phyloP scores from a whole-genome alignment of 2,113 vertebrate genomes.

The Castor canadensis region DNA sequence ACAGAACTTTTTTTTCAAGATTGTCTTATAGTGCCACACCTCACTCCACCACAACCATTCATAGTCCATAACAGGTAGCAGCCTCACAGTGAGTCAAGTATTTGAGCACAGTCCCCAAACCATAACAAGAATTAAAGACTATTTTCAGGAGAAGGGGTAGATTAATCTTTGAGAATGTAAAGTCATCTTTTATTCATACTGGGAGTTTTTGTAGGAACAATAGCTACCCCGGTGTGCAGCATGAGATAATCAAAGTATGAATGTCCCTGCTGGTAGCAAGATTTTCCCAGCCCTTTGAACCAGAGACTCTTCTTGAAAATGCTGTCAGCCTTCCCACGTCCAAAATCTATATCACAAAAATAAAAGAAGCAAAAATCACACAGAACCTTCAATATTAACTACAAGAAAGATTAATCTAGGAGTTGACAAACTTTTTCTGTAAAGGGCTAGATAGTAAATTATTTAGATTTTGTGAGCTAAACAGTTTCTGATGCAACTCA shows the following conservation, averaged over 20 bases:
- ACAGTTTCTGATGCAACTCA: not conserved
- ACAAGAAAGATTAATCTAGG: not conserved
- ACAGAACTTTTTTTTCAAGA: not conserved
- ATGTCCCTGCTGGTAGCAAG: not conserved
- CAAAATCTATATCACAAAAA: not conserved
- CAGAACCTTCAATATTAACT: not conserved
- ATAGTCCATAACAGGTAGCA: not conserved
- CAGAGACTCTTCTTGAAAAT: not conserved
- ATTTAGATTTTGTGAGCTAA: not conserved
- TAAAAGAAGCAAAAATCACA: not conserved
- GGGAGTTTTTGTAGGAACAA: not conserved
- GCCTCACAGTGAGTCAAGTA: not conserved
- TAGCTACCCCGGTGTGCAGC: not conserved
- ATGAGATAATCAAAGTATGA: not conserved
- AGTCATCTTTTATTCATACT: not conserved
- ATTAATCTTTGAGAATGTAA: not conserved
- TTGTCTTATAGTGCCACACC: fast-evolving
- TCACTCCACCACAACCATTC: not conserved
- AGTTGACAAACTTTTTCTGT: no score
- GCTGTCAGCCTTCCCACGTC: not conserved
- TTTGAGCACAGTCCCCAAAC: not conserved
- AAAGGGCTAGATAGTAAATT: no score
- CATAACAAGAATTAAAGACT: not conserved
- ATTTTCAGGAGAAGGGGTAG: not conserved
- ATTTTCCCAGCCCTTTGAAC: not conserved